Conservation (phyloP, 2,113 vertebrate genomes). For the Hippocampus abdominalis region DNA sequence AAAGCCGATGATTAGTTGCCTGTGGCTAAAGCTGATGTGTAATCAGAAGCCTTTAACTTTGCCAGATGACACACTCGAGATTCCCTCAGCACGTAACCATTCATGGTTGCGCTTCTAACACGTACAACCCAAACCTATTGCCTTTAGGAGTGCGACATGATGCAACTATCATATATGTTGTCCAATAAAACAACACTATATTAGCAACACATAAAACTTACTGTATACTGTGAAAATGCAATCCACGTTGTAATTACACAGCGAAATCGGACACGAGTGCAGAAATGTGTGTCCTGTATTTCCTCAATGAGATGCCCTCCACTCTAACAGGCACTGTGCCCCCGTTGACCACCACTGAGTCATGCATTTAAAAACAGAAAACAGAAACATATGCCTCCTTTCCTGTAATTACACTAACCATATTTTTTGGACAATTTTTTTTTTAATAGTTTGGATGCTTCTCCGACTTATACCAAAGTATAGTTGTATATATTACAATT, state of each 20-base stretch:
- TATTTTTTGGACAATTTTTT: no score
- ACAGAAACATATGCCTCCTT: no score
- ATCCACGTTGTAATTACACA: neutral
- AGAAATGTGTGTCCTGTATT: neutral
- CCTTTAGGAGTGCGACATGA: conserved; percentile 38
- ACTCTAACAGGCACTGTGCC: neutral
- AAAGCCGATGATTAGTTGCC: conserved; percentile 60
- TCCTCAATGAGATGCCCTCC: neutral
- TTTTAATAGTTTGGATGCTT: no score
- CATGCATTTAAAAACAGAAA: no score
- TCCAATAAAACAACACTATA: conserved; percentile 13
- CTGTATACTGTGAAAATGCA: neutral
- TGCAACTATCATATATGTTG: conserved; percentile 1
- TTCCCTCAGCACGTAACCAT: conserved; percentile 50
- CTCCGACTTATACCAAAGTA: no score
- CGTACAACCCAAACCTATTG: conserved; percentile 45
- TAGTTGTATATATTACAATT: no score
- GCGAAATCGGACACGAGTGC: neutral
- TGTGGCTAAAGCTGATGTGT: conserved; percentile 50
- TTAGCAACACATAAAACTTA: no score
- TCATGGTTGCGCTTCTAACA: conserved; percentile 35
- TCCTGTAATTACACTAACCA: no score
- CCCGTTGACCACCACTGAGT: no score
- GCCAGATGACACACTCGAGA: conserved; percentile 59
- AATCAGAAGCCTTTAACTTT: conserved; percentile 52